Percentiles rank a stretch among this genome's conserved stretches.
phyloP scores from a whole-genome alignment of 1,140 invertebrate species.

The Drosophila pseudoananassae region DNA sequence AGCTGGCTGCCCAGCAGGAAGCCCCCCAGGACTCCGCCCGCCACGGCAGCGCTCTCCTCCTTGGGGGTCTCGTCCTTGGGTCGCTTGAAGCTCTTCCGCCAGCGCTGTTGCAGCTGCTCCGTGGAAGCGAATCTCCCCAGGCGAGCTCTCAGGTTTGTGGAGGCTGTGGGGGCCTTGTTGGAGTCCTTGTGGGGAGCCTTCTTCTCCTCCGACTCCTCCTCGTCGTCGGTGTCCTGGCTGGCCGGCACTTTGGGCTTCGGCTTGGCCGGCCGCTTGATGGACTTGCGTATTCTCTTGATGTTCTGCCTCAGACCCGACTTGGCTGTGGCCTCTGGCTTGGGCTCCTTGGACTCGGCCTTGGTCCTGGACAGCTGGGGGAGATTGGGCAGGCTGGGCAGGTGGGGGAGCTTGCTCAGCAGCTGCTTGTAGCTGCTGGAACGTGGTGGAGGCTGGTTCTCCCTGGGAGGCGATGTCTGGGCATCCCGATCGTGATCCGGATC shows the following conservation, averaged over 20 bases:
- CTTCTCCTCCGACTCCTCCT: neutral
- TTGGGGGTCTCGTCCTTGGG: neutral
- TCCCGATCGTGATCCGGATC: no score
- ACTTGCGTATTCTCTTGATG: constrained; percentile 62
- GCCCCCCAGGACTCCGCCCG: constrained; percentile 13
- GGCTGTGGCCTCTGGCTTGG: neutral
- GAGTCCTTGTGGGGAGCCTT: neutral
- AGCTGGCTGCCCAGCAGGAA: constrained; percentile 38
- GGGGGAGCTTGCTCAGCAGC: constrained; percentile 28
- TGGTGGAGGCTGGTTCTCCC: neutral
- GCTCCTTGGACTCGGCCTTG: neutral
- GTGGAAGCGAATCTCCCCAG: constrained; percentile 53
- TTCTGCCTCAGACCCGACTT: constrained; percentile 48
- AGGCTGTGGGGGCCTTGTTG: neutral
- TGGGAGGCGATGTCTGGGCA: neutral
- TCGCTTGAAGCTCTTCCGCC: constrained; percentile 62
- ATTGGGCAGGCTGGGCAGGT: constrained; percentile 24
- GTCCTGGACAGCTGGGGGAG: constrained; percentile 2
- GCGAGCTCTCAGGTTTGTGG: constrained; percentile 31
- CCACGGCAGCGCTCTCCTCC: neutral
- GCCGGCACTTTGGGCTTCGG: neutral
- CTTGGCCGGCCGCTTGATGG: constrained; percentile 62
- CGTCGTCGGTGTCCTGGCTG: constrained; percentile 24
- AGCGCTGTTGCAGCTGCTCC: constrained; percentile 62
- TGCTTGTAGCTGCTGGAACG: constrained; percentile 39